Base-by-base conservation (phyloP, 1,140 invertebrate species). In the Saccostrea echinata region DNA sequence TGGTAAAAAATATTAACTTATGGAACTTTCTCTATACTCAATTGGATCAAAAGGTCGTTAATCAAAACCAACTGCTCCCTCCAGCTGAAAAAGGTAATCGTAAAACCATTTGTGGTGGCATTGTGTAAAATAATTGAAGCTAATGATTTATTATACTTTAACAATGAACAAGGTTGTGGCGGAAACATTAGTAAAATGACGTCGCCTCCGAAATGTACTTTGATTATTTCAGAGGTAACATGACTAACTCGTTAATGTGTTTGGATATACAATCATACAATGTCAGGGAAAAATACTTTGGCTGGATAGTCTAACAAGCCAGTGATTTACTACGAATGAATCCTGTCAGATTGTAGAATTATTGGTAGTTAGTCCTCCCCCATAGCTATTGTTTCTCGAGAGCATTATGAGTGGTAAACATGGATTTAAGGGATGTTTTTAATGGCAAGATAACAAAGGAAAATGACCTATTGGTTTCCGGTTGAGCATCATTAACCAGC, bases 381-480 rank as follows among this genome's bases (percentile, higher is more conserved):
- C 27, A 13, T 13, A 76, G 68, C 68, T 76, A 76, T 76, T 33
- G 27, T 30, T 33, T 30, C 68, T 76, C 24, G 27, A 76, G 68
- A 76, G 68, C 68, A 33, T 76, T 76, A 71, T 71, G 24, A 33
- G 27, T 76, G 68, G 55, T 61, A 61, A 61, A 61, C 55, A 61
- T 61, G 55, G 55, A 61, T 61, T 61, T 76, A 27, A 76, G 30
- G 57, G 68, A 76, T 76, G 24, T 30, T 33, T 76, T 13, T 76
- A 76, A 76, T 76, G 68, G 12, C 68, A 33, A 76, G 68, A 76
- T 76, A 76, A 76, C 68, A 76, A 76, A 76, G 27, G 68, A 76
- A 76, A 76, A 76, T 76, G 68, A 85, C 84, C 84, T 64, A 68
- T 85, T 85, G 43, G 84, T 85, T 85, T 68, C 84, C 57, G 84